phyloP scores from a whole-genome alignment of 53 echinoderm and acorn worm genomes.

The Paracentrotus lividus region DNA sequence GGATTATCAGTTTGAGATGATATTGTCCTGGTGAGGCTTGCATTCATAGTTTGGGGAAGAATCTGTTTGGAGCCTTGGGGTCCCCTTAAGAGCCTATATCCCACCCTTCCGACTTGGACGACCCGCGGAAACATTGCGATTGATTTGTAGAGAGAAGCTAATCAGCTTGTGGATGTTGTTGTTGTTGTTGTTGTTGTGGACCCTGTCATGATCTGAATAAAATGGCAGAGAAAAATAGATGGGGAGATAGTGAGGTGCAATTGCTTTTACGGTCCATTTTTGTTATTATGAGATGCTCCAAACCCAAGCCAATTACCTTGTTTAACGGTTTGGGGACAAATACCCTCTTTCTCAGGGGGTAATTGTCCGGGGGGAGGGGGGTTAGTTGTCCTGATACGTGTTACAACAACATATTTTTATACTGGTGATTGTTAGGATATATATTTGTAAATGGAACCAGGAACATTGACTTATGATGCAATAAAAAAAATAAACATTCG shows the following conservation, averaged over 20 bases:
- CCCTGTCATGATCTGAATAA: conserved; percentile 54
- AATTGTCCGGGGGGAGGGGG: not conserved
- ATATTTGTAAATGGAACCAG: too few species aligned
- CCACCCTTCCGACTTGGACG: conserved; percentile 54
- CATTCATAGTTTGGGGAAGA: not conserved
- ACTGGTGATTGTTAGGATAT: too few species aligned
- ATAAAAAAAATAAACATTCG: too few species aligned
- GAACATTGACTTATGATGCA: too few species aligned
- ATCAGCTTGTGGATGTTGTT: too few species aligned
- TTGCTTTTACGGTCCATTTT: not conserved
- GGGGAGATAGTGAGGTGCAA: not conserved
- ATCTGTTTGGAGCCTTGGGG: conserved; percentile 31
- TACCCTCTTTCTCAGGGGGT: too few species aligned
- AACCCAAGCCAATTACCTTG: too few species aligned
- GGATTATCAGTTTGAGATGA: conserved; percentile 54
- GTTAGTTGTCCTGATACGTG: not conserved
- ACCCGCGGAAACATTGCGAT: conserved; percentile 60
- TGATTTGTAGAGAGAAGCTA: not conserved
- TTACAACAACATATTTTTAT: too few species aligned
- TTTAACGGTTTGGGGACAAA: too few species aligned
- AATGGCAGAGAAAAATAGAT: not conserved
- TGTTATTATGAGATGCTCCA: too few species aligned
- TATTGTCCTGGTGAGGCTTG: conserved; percentile 45
- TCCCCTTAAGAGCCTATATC: conserved; percentile 61
- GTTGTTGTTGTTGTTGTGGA: too few species aligned